Base-by-base conservation (phyloP, 2,888 invertebrate species). In the Patella caerulea region DNA sequence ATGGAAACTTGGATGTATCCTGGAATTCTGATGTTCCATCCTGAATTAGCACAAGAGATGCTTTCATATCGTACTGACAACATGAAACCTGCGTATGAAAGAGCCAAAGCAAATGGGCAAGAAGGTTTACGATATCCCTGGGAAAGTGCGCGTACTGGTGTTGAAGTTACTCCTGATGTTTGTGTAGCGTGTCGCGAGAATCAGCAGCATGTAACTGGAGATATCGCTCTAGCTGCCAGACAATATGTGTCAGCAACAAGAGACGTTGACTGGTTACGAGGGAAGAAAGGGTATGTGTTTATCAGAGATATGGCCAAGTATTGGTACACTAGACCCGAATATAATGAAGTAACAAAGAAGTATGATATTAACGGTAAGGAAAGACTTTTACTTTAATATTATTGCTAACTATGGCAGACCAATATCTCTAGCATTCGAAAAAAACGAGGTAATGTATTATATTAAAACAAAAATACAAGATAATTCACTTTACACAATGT, bases 201-300 rank as follows among this genome's bases (percentile, higher is more conserved):
- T 45, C 72, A 87, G 52, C 80, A 84, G 11, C 87, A 87, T 76
- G 82, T 88, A n/a, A 87, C 86, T n/a, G 89, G 88, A 7, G 90
- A 87, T 54, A 85, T 91, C 14, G 86, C 87, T 1, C 82, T 87
- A 72, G 89, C 87, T 14, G 86, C 88, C 19, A 78, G 88, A 19
- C 88, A 88, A 74, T 90, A 89, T 78, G 81, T 87, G 45, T 83
- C 87, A 72, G 85, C 87, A 78, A 88, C 90, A 0, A 73, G 84
- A 24, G 90, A 90, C 79, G 81, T 79, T 1, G 81, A 85, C 34
- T 87, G 85, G 74, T 78, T 89, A 72, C 79, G 71, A 0, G 71
- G 80, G 15, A 84, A 84, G 9, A 81, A 85, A 52, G 85, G 85
- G 1, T 85, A 83, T 75, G 86, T 88, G 76, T 83, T 88, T 65